phyloP scores from a whole-genome alignment of 2,113 vertebrate genomes.

The Notechis scutatus region DNA sequence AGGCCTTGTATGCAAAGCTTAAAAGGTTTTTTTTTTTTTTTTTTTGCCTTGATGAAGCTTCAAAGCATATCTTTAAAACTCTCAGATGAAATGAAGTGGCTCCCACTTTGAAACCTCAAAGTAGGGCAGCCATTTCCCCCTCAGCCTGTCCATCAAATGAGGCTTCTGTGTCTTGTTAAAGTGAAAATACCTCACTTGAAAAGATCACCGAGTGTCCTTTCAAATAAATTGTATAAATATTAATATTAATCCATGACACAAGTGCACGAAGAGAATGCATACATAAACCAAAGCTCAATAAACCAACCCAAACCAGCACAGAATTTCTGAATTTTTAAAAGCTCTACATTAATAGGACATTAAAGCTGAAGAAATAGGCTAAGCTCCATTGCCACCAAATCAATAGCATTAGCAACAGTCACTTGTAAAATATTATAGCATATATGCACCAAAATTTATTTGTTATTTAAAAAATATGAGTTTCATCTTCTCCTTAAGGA shows the following conservation, averaged over 20 bases:
- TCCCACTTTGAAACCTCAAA: neutral
- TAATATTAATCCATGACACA: neutral
- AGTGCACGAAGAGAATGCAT: neutral
- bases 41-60: neutral
- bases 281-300: neutral
- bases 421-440: neutral
- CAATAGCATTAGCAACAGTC: neutral
- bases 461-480: neutral
- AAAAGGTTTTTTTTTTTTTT: neutral
- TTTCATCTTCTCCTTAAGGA: neutral
- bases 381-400: neutral
- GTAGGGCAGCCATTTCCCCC: neutral
- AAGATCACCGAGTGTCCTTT: neutral
- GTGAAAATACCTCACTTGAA: neutral
- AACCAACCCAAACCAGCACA: neutral
- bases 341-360: neutral
- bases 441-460: neutral
- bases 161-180: neutral
- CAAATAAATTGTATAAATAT: neutral
- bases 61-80: neutral
- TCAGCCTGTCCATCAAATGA: neutral
- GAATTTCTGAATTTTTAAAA: neutral
- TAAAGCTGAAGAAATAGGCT: neutral
- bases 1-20: neutral
- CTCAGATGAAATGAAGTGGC: neutral